Percentiles rank a stretch among this genome's conserved stretches.
Evolutionary conservation across 2,888 invertebrate species (phyloP).

Genomic region (Luperina testacea): DNA sequence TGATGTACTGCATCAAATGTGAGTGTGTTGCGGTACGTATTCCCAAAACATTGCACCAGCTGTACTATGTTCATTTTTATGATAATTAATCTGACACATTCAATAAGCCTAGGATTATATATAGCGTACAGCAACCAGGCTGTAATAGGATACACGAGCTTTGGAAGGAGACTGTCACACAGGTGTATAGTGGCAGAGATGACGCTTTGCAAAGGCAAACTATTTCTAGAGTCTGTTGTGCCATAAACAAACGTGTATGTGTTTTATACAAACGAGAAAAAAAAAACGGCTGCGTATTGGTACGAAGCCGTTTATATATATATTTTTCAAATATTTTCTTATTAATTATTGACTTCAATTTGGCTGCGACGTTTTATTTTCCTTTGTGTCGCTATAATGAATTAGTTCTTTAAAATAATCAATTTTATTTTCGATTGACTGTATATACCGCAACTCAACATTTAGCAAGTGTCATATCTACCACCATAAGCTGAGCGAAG

Average conservation of each 20-base stretch:
- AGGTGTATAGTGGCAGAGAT: too few species aligned
- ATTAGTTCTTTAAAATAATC: neutral
- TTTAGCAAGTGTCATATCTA: constrained; percentile 19
- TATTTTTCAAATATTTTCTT: neutral
- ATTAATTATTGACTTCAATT: neutral
- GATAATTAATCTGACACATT: constrained; percentile 9
- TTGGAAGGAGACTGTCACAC: neutral
- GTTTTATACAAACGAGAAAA: neutral
- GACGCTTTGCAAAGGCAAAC: neutral
- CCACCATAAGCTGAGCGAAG: constrained; percentile 1
- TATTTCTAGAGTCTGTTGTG: neutral
- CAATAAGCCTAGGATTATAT: neutral
- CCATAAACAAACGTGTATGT: neutral
- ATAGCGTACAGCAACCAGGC: neutral
- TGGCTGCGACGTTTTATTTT: neutral
- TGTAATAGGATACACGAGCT: neutral
- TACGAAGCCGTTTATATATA: neutral
- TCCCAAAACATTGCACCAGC: constrained; percentile 44
- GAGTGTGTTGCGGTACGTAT: constrained; percentile 97
- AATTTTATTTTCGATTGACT: neutral
- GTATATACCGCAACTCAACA: neutral
- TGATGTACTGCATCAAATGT: constrained; percentile 98
- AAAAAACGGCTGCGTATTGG: neutral
- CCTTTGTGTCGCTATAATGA: neutral
- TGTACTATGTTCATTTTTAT: constrained; percentile 20